Conservation (phyloP, 2,888 invertebrate species). For the Microdon myrmicae region DNA sequence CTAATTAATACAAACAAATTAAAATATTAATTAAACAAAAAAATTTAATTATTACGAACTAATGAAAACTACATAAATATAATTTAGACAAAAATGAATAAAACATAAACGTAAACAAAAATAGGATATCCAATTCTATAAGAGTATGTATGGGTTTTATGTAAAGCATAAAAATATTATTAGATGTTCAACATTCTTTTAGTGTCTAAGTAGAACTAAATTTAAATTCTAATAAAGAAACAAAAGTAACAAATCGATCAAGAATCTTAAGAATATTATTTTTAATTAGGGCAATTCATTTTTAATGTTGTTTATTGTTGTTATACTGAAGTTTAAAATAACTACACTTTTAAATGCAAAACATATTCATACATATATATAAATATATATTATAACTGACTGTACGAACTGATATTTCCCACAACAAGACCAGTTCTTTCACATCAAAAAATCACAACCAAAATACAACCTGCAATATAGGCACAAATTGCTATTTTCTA, state of each 20-base stretch:
- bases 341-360: too few relatives aligned
- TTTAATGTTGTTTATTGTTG: constrained; percentile 28
- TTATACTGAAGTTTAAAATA: constrained; percentile 27
- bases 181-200: constrained; percentile 26
- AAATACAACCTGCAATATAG: too few relatives aligned
- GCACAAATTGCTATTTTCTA: too few relatives aligned
- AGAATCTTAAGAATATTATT: constrained; percentile 11
- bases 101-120: too few relatives aligned
- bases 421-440: too few relatives aligned
- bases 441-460: too few relatives aligned
- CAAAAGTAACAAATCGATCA: constrained; percentile 10
- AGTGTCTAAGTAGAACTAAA: constrained; percentile 18
- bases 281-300: constrained; percentile 24
- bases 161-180: constrained; percentile 14
- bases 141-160: constrained; percentile 15
- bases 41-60: neutral
- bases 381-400: constrained; percentile 8
- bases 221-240: constrained; percentile 16
- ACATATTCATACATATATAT: too few relatives aligned
- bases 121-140: constrained; percentile 45
- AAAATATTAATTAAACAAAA: constrained; percentile 10
- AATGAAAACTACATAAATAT: constrained; percentile 31
- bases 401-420: too few relatives aligned
- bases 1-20: constrained; percentile 19
- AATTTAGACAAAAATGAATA: too few relatives aligned